These are phyloP conservation scores for Oncorhynchus keta DNA, from an alignment of 2,113 vertebrate genomes.

Conservation along the genomic window DNA sequence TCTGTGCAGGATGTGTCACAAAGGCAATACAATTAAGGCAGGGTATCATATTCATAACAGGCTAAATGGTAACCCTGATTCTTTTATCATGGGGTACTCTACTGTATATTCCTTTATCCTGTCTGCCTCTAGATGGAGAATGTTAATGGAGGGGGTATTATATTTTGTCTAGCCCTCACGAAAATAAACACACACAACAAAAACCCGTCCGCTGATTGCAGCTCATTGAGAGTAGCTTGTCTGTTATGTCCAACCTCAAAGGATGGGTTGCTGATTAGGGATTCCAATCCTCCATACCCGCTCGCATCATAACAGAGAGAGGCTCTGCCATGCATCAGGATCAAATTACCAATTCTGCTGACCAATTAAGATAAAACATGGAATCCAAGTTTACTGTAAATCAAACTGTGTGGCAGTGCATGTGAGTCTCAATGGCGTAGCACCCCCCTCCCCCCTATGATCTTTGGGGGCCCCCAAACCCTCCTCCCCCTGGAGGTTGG, in stretches of 20 bases:
- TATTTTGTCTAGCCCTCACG: conserved; percentile 39
- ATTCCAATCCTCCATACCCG: conserved; percentile 28
- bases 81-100: not conserved
- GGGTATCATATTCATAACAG: conserved; percentile 33
- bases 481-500: too few relatives aligned
- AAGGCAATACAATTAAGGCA: conserved; percentile 11
- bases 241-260: conserved; percentile 50
- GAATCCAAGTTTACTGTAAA: conserved; percentile 29
- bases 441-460: too few relatives aligned
- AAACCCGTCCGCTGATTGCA: conserved; percentile 48
- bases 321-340: conserved; percentile 20
- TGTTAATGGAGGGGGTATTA: conserved; percentile 25
- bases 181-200: conserved; percentile 55
- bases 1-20: conserved; percentile 9
- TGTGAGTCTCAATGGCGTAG: not conserved
- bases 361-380: conserved; percentile 40
- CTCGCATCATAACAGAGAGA: conserved; percentile 39
- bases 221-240: conserved; percentile 37
- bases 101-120: not conserved
- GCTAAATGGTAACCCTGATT: not conserved
- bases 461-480: too few relatives aligned
- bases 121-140: not conserved
- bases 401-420: not conserved
- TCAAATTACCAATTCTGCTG: conserved; percentile 40
- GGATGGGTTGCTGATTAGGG: conserved; percentile 43